Base-by-base conservation (phyloP, 92 coral and sea anemone species). In the Zoanthus gigantus region DNA sequence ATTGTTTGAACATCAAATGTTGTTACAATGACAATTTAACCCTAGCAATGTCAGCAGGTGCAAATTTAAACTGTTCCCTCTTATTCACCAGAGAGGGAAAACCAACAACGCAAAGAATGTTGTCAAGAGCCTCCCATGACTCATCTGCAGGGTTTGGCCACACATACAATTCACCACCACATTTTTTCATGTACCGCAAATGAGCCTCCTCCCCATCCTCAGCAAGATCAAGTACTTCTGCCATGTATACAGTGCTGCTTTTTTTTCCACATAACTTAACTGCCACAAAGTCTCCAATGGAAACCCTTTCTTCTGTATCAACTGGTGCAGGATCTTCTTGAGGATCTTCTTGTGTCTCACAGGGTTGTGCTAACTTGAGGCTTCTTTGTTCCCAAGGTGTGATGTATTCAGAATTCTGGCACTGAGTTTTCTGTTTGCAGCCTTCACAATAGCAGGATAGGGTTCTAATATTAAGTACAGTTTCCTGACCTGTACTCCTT, bases 171-270 rank as follows among this genome's bases (percentile, higher is more conserved):
- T 87, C 77, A 17, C 90, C 84, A 76, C 85, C 53, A 76, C 85
- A 87, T 28, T 77, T 87, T 56, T 87, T 87, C 90, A 87, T 87
- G 67, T 76, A 77, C 76, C 57, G 42, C 75, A 76, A 61, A 76
- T 87, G 85, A 50, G 85, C 74, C 90, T 87, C 85, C 13, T 87
- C 53, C 13, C 85, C 90, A 87, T 87, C 85, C 31, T 87, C 89
- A 37, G n/a, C 74, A 53, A 53, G 61, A 12, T 85, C 72, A 60
- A 73, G 47, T 18, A 85, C 68, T 17, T 61, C 68, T 75, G 83
- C 89, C 89, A 85, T 85, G 73, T 75, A 85, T 10, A 83, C 45
- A 65, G 14, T 85, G 56, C 18, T 23, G 37, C 68, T 45, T 32
- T 65, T 85, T 37, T 13, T 34, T 10, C 71, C 83, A 85, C 72